Percentiles rank a stretch among this genome's conserved stretches.
Evolutionary conservation across 2,888 invertebrate genomes (phyloP).

Genomic region (Euzetes globulus): DNA sequence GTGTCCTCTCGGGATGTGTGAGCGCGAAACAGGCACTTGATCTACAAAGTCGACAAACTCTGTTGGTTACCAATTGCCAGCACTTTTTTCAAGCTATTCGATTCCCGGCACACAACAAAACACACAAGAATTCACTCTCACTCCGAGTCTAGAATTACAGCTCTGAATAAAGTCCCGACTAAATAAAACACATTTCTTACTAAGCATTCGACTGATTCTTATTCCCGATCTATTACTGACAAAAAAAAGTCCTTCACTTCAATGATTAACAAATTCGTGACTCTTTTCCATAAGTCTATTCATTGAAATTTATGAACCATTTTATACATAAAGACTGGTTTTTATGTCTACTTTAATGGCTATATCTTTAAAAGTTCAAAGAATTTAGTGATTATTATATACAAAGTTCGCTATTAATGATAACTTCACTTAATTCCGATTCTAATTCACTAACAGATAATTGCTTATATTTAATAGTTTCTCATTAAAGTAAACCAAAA

Average conservation of each 20-base stretch:
- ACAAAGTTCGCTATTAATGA: no score
- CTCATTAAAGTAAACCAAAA: no score
- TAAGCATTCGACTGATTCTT: no score
- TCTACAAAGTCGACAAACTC: neutral
- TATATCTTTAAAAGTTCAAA: no score
- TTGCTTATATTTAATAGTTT: no score
- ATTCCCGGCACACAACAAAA: neutral
- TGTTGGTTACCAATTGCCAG: neutral
- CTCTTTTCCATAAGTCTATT: neutral
- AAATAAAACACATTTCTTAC: neutral
- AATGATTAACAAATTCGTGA: neutral
- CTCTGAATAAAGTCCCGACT: neutral
- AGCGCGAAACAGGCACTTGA: neutral
- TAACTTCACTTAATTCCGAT: no score
- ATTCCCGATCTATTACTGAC: neutral
- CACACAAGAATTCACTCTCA: neutral
- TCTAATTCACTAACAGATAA: no score
- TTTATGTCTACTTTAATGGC: no score
- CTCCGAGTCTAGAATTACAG: neutral
- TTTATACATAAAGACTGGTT: neutral
- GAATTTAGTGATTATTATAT: no score
- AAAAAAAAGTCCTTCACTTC: neutral
- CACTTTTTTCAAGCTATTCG: neutral
- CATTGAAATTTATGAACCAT: neutral
- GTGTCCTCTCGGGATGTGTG: neutral